Evolutionary conservation across 2,113 vertebrate species (phyloP), one percentile per base, ranked within the genome.

Genomic region (Grammomys dolichurus): DNA sequence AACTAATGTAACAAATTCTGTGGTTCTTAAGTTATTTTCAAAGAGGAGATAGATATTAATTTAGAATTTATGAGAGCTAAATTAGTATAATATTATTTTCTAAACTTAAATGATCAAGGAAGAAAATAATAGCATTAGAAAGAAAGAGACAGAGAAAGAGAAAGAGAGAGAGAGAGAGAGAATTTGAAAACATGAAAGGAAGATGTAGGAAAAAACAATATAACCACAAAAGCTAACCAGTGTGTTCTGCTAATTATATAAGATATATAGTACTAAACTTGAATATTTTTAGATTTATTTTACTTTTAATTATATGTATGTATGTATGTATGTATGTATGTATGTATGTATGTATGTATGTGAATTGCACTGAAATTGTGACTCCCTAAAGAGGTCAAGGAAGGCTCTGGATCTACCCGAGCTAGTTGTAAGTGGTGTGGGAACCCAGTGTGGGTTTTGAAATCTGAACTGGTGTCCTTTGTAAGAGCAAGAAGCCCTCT

Each of bases 1-100:
- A 65, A 75, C 22, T n/a, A 9, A 78, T 26, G 90, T 81, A 89
- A 88, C 81, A 43, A 28, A 3, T 80, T 48, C 17, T 43, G n/a
- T 76, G 5, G 3, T 36, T 95, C 43, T 84, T 70, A 85, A 88
- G 75, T 75, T 80, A 63, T 63, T 89, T n/a, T 93, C 31, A 78
- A 93, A 72, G 28, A 58, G 1, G 8, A 82, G 26, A 91, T 48
- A 95, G 4, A 40, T 11, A 40, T 31, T 69, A 78, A 90, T 78
- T 88, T 90, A 76, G 22, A 13, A 48, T 31, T 76, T 78, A 75
- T 26, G 73, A 93, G 93, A 76, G 75, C 40, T 89, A 93, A 82
- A 51, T 48, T n/a, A 60, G 24, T 73, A 91, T 3, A 0, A 6
- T 56, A 56, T 3, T 56, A 56, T 80, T 56, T 81, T 81, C 82